Conservation (phyloP, 2,797 vertebrate species). For the Halcyon smyrnensis region DNA sequence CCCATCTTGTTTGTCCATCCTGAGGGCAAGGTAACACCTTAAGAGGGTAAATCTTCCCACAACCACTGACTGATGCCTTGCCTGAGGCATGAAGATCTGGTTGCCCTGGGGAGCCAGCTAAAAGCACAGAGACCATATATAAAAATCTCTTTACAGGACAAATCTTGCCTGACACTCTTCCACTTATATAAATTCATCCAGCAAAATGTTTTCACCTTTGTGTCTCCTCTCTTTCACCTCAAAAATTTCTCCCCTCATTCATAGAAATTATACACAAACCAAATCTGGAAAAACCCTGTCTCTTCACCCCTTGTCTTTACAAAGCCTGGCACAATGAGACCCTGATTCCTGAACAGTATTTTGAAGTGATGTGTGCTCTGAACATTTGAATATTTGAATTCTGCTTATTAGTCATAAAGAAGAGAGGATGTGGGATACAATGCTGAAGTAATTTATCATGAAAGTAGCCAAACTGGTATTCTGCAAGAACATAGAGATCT, state of each 20-base stretch:
- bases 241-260: not conserved
- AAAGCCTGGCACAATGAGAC: not conserved
- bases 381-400: not conserved
- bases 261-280: not conserved
- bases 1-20: not conserved
- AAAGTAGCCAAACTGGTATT: not conserved
- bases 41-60: not conserved
- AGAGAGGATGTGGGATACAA: not conserved
- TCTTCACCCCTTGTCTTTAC: not conserved
- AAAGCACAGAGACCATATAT: not conserved
- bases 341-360: not conserved
- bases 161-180: not conserved
- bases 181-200: not conserved
- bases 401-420: not conserved
- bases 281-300: fast-evolving
- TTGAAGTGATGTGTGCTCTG: not conserved
- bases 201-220: not conserved
- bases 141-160: not conserved
- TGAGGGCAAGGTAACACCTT: not conserved
- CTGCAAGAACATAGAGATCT: not conserved
- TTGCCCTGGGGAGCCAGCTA: not conserved
- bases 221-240: not conserved
- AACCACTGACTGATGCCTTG: not conserved
- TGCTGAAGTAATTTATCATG: not conserved
- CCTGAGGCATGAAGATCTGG: not conserved